Percentiles rank a stretch among this genome's conserved stretches.
Conservation (phyloP, 2,113 vertebrate species). For the Gasterosteus aculeatus region DNA sequence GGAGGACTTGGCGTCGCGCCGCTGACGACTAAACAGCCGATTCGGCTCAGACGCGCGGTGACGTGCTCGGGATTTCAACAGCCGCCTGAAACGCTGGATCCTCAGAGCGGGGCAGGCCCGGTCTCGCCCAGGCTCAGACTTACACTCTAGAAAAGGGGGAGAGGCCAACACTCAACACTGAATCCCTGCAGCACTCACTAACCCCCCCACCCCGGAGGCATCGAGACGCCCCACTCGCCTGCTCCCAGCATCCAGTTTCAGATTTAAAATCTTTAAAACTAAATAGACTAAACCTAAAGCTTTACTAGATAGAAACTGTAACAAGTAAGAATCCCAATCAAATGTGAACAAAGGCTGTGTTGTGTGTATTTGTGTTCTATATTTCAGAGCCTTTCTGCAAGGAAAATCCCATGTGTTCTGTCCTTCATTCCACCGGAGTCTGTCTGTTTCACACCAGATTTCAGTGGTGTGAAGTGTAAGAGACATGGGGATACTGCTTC, state of each 20-base stretch:
- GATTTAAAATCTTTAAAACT: not conserved
- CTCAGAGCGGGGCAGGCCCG: conserved; percentile 71
- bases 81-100: conserved; percentile 65
- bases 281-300: too few species aligned
- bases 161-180: conserved; percentile 56
- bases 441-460: conserved; percentile 93
- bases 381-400: conserved; percentile 42
- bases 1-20: conserved; percentile 41
- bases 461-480: conserved; percentile 99
- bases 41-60: conserved; percentile 60
- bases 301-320: not conserved
- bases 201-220: too few species aligned
- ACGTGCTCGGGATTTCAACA: conserved; percentile 61
- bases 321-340: conserved; percentile 3
- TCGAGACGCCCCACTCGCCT: too few species aligned
- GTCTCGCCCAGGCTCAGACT: conserved; percentile 70
- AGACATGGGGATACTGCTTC: conserved; percentile 86
- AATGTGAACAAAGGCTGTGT: not conserved
- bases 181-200: conserved; percentile 29
- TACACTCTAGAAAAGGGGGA: conserved; percentile 64
- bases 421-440: conserved; percentile 99
- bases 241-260: not conserved
- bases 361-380: conserved; percentile 17
- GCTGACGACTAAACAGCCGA: conserved; percentile 48
- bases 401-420: conserved; percentile 88